Evolutionary conservation across 2,113 vertebrate species (phyloP).

Genomic region (Aphelocoma coerulescens): DNA sequence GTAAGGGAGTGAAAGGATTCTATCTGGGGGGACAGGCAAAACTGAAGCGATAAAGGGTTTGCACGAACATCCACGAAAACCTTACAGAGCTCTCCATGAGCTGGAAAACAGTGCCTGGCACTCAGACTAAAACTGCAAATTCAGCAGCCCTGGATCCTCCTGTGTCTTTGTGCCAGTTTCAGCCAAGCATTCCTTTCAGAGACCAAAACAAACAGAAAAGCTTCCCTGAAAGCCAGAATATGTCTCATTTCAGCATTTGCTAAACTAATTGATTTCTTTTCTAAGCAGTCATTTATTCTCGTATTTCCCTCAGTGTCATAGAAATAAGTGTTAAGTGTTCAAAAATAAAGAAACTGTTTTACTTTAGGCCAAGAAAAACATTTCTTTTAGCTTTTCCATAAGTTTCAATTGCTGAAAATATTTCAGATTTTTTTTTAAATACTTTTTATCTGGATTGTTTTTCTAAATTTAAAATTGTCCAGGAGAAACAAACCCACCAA

Average conservation of each 20-base stretch:
- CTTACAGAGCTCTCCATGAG: not conserved
- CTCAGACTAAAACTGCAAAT: not conserved
- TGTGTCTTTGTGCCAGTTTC: slow-evolving; percentile 27
- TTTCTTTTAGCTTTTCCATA: not conserved
- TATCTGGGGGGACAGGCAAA: slow-evolving; percentile 11
- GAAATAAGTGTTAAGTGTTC: not conserved
- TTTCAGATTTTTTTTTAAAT: accelerated
- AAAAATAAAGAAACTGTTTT: not conserved
- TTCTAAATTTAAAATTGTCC: not conserved
- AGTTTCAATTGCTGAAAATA: not conserved
- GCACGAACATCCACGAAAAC: not conserved
- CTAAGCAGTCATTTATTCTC: not conserved
- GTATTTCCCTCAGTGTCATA: not conserved
- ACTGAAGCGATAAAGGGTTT: not conserved
- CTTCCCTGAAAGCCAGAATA: slow-evolving; percentile 1
- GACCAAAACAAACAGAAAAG: slow-evolving; percentile 39
- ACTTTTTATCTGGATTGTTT: not conserved
- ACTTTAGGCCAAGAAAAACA: not conserved
- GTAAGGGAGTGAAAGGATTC: slow-evolving; percentile 5
- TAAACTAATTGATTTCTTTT: not conserved
- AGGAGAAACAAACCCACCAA: not conserved
- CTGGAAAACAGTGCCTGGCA: not conserved
- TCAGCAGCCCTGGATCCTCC: not conserved
- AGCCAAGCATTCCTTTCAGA: not conserved
- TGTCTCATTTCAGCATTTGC: not conserved